Evolutionary conservation across 92 coral and sea anemone genomes (phyloP).

Genomic region (Epizoanthus fatuus): DNA sequence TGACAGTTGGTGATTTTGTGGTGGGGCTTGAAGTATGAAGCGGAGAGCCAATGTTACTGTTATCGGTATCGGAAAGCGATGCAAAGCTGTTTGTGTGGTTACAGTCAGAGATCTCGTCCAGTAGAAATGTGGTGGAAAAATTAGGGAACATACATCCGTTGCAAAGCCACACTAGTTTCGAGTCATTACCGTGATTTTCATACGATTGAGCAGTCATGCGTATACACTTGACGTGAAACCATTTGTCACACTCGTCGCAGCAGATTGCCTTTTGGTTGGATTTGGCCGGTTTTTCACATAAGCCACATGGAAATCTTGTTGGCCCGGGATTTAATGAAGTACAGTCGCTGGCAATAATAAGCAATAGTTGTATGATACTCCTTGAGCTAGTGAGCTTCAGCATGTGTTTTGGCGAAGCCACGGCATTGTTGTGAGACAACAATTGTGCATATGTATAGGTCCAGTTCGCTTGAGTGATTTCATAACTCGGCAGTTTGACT

Average conservation of each 20-base stretch:
- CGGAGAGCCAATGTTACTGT: background rate
- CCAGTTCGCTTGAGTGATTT: too few species aligned
- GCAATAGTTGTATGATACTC: background rate
- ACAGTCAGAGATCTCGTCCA: constrained; percentile 3
- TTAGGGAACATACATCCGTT: constrained; percentile 24
- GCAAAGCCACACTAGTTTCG: constrained; percentile 35
- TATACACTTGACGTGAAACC: constrained; percentile 27
- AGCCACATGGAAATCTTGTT: constrained; percentile 17
- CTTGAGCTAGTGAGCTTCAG: too few species aligned
- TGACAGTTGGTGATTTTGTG: background rate
- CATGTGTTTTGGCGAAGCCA: too few species aligned
- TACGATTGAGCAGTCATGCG: constrained; percentile 25
- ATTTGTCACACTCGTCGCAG: background rate
- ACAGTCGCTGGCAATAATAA: background rate
- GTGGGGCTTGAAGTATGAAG: background rate
- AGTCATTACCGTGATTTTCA: background rate
- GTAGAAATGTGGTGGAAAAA: constrained; percentile 5
- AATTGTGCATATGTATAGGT: too few species aligned
- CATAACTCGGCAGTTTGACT: too few species aligned
- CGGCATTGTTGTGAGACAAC: too few species aligned
- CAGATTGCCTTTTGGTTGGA: constrained; percentile 2
- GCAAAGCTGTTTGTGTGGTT: constrained; percentile 17
- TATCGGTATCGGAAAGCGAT: constrained; percentile 2
- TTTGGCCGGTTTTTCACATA: constrained; percentile 12
- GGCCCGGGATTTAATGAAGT: constrained; percentile 11